Base-by-base conservation (phyloP, 2,888 invertebrate genomes). In the Steinernema scapterisci region DNA sequence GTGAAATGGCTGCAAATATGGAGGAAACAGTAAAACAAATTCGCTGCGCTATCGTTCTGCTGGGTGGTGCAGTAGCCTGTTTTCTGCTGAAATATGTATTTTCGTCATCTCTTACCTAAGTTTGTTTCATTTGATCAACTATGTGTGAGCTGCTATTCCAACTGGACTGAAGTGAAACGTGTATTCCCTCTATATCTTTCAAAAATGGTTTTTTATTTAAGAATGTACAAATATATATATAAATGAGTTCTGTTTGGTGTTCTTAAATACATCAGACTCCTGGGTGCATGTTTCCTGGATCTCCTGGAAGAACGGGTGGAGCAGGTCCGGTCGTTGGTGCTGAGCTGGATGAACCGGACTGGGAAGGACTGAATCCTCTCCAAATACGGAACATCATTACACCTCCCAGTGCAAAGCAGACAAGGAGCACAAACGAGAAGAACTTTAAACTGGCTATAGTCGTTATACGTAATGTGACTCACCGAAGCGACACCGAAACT, bases 371-470 rank as follows among this genome's bases (percentile, higher is more conserved):
- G 48, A 80, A 78, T 3, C 80, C 80, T n/a, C 73, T 71, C 80
- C 80, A 81, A 48, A 80, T 73, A 11, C 77, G 51, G 76, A 75
- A 79, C 81, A 80, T 81, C 81, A 80, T 81, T 31, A 79, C 46
- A 16, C 77, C 80, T 1, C 76, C 72, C 23, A 78, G 46, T 0
- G 43, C 76, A 27, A 79, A 75, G 43, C 81, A 75, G 31, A 78
- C 43, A 13, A 70, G 25, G 25, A 77, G 71, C n/a, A 74, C 43
- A 51, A 79, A 76, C 46, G 76, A 63, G 48, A 38, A 70, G 43
- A 77, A 73, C 78, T 78, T 31, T 46, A 74, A 21, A 19, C 13
- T 38, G 38, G 38, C 5, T 38, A 6, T 38, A 38, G 23, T 54
- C 54, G 21, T 23, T 19, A 54, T 23, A 54, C 21, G 54, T 21